Evolutionary conservation across 1,140 invertebrate genomes (phyloP), one percentile per base, ranked within the genome.

Genomic region (Leptopilina boulardi): DNA sequence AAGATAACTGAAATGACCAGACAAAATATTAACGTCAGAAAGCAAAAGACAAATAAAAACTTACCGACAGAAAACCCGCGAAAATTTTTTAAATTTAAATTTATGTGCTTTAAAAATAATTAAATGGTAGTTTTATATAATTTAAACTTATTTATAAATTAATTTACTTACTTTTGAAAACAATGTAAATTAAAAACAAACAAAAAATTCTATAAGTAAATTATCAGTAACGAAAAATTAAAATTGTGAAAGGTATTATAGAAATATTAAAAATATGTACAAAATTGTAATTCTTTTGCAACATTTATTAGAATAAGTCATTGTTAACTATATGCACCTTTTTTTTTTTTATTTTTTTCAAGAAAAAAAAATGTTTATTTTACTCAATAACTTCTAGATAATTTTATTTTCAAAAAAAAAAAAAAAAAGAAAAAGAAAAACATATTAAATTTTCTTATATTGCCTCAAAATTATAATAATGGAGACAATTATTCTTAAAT

Each of bases 401-500:
- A n/a, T 66, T 34, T 30, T 15, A 30, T 23, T 13, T 9, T n/a
- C n/a, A n/a, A n/a, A n/a, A n/a, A n/a, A n/a, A n/a, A n/a, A n/a
- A n/a, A n/a, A n/a, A n/a, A n/a, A n/a, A n/a, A n/a, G 59, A 18
- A 51, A 51, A 18, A 18, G 4, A 18, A 5, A 0, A 51, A n/a
- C n/a, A 18, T 51, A n/a, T n/a, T n/a, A 8, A 51, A 51, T 51
- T 3, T 51, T 15, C 42, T 66, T 23, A 6, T 30, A 30, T 26
- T n/a, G n/a, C n/a, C 26, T 66, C 6, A 23, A 66, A 75, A 47
- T 70, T 75, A 66, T 23, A 56, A 59, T 38, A 38, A 38, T 51
- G 59, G 13, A 54, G 10, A 74, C 11, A 76, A 70, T 71, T 77
- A 47, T 71, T 70, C 42, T 9, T 71, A 47, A 66, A 19, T 38